Base-by-base conservation (phyloP, 2,888 invertebrate genomes). In the Cetonia aurata region DNA sequence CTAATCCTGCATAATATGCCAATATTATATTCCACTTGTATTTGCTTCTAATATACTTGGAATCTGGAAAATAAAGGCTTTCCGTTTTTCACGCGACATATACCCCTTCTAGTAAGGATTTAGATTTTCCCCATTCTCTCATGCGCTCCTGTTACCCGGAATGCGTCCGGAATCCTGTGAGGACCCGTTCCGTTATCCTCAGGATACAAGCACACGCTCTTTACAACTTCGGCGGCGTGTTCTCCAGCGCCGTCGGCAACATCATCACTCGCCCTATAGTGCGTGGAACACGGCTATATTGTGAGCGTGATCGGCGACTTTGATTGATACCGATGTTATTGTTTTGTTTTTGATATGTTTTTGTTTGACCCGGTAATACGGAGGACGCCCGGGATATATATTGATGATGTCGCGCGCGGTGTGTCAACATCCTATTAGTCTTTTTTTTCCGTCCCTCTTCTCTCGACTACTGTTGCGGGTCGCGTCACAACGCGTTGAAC, bases 111-210 rank as follows among this genome's bases (percentile, higher is more conserved):
- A 25, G 25, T 25, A 4, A 25, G 25, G 4, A 25, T 15, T 15
- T 19, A 19, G 42, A 42, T 19, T 19, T 17, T 42, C n/a, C 4
- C 42, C 71, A 73, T 70, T 72, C 75, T 73, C 77, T 77, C 73
- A 70, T 67, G 72, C 73, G 69, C 73, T 78, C 74, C 77, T 80
- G 78, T 71, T 75, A 74, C 74, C 78, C 78, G 75, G 77, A 77
- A 79, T 79, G 77, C 79, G 72, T 73, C 59, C 72, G 75, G 73
- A 75, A 78, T 79, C 78, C 79, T 79, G 77, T 75, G 77, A 78
- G 79, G 79, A 75, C 75, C 42, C 25, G 57, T 42, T 41, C 13
- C 42, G 57, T 17, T 57, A 57, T 42, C 57, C 42, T 42, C 57
- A 19, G 57, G 57, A 42, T 19, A 42, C 17, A 19, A 19, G 19